Conservation (phyloP, 2,113 vertebrate genomes). For the Ailuropoda melanoleuca region DNA sequence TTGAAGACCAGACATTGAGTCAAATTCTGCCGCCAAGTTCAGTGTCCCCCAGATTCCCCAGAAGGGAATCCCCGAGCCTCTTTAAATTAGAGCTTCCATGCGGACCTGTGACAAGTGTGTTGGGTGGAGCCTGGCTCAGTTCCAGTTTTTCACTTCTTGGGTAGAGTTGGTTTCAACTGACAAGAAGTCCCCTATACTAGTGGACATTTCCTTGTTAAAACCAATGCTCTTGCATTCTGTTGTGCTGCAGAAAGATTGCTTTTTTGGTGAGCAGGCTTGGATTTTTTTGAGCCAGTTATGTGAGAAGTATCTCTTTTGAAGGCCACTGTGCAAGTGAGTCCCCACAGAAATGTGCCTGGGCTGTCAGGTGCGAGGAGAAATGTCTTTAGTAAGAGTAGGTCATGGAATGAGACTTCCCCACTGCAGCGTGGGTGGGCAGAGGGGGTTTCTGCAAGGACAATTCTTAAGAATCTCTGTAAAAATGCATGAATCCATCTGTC, state of each 20-base stretch:
- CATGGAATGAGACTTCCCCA: conserved; percentile 78
- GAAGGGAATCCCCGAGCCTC: background rate
- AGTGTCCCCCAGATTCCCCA: background rate
- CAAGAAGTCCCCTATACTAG: background rate
- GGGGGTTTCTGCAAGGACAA: conserved; percentile 80
- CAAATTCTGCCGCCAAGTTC: background rate
- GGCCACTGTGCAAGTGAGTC: conserved; percentile 61
- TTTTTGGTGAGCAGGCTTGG: background rate
- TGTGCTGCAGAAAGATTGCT: background rate
- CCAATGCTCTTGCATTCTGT: background rate
- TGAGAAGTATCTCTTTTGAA: conserved; percentile 72
- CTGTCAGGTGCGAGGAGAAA: conserved; percentile 79
- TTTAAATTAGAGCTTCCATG: background rate
- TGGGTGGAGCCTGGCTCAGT: background rate
- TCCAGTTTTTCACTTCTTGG: background rate
- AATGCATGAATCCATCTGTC: conserved; percentile 86
- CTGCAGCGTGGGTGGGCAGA: conserved; percentile 72
- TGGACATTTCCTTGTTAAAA: background rate
- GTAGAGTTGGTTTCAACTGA: background rate
- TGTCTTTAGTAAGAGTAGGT: conserved; percentile 83
- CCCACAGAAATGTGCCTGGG: conserved; percentile 68
- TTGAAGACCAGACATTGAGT: background rate
- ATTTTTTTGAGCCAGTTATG: conserved; percentile 40
- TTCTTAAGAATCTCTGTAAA: conserved; percentile 84
- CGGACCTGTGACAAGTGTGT: fast-evolving